These are phyloP conservation scores for Epicauta chinensis DNA, from an alignment of 1,140 invertebrate species.

Conservation along the genomic window DNA sequence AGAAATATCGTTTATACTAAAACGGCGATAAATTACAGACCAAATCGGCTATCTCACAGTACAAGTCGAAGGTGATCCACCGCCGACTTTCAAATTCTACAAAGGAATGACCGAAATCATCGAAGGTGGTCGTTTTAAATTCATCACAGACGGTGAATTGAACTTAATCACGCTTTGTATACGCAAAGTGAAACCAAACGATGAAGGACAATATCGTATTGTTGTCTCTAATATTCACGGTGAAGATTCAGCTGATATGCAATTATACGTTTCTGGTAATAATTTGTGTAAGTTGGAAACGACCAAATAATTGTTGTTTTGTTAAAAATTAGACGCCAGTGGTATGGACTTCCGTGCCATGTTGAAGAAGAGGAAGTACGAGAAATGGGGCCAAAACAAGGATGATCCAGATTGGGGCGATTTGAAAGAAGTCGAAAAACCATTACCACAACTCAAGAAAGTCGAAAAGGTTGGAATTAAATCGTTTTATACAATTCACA, in stretches of 20 bases:
- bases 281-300: not conserved
- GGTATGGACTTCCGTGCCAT: constrained; percentile 98
- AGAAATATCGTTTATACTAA: constrained; percentile 4
- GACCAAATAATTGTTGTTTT: too few relatives aligned
- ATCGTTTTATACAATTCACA: constrained; percentile 3
- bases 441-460: constrained; percentile 77
- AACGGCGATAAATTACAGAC: constrained; percentile 51
- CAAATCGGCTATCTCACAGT: constrained; percentile 83
- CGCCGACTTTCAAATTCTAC: constrained; percentile 93
- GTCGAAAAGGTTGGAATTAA: constrained; percentile 76
- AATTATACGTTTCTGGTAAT: constrained; percentile 91
- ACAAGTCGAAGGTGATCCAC: constrained; percentile 84
- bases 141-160: constrained; percentile 80
- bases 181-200: constrained; percentile 90
- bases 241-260: constrained; percentile 90
- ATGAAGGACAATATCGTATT: constrained; percentile 96
- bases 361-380: constrained; percentile 94
- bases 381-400: constrained; percentile 87
- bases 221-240: constrained; percentile 90
- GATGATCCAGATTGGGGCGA: constrained; percentile 87
- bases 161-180: constrained; percentile 91
- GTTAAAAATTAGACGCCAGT: constrained; percentile 66
- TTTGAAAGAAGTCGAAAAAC: constrained; percentile 87
- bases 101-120: constrained; percentile 87
- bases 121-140: constrained; percentile 88